Conservation (phyloP, 64 coral and sea anemone species). For the Acropora tenuis region DNA sequence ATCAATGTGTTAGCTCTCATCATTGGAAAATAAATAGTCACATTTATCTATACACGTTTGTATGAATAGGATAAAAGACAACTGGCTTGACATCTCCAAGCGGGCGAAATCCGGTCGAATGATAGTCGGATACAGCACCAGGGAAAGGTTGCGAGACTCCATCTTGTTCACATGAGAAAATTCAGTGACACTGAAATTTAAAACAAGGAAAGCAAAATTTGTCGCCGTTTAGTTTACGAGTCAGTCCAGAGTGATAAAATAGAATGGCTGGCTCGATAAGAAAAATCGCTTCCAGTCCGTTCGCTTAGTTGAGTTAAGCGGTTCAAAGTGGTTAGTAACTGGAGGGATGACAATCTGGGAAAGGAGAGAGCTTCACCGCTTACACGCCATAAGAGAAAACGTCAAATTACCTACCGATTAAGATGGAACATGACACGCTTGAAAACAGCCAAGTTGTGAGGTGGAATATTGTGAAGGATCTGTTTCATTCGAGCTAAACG, state of each 20-base stretch:
- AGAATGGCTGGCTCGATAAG: too few species aligned
- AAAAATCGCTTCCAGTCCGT: too few species aligned
- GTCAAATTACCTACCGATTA: conserved; percentile 75
- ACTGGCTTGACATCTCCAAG: conserved; percentile 49
- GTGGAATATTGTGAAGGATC: conserved; percentile 64
- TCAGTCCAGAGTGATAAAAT: too few species aligned
- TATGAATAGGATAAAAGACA: conserved; percentile 84
- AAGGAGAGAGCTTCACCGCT: too few species aligned
- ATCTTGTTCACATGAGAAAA: conserved; percentile 6
- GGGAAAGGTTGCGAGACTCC: conserved; percentile 79
- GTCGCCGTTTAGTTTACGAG: too few species aligned
- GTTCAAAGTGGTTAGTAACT: too few species aligned
- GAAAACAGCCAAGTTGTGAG: conserved; percentile 75
- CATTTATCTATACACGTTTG: conserved; percentile 95
- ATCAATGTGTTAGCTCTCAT: conserved; percentile 33
- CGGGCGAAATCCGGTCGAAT: conserved; percentile 74
- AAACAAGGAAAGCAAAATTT: too few species aligned
- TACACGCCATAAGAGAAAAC: background rate
- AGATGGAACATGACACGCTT: conserved; percentile 95
- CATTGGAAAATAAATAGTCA: conserved; percentile 78
- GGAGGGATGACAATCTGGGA: too few species aligned
- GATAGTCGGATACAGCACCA: conserved; percentile 82
- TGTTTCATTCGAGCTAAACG: conserved; percentile 71
- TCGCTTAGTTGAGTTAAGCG: too few species aligned
- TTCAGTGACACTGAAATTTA: too few species aligned